A percentile compares a stretch with the other conserved stretches of the same genome.
Conservation (phyloP, 2,113 vertebrate genomes). For the Urocynchramus pylzowi region DNA sequence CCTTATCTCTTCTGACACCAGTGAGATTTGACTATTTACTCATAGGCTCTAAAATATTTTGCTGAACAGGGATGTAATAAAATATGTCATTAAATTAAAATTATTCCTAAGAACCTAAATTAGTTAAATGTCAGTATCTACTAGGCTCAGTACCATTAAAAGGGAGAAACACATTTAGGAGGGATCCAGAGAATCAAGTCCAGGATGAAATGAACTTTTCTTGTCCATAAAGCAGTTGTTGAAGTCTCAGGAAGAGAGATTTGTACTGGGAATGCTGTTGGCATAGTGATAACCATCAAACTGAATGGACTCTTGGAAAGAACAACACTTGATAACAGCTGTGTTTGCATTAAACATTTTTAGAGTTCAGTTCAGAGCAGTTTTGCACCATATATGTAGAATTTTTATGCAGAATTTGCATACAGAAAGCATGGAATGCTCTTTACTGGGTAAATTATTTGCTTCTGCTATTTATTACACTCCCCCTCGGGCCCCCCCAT, state of each 20-base stretch:
- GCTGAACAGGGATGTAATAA: background rate
- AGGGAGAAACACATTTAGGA: background rate
- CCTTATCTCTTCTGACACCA: background rate
- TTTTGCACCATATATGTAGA: slow-evolving; percentile 59
- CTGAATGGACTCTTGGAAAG: slow-evolving; percentile 68
- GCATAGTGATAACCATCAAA: slow-evolving; percentile 64
- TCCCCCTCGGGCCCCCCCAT: background rate
- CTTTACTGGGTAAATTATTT: slow-evolving; percentile 62
- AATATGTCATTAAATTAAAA: background rate
- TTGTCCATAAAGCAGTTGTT: background rate
- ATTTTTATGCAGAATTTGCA: slow-evolving; percentile 73
- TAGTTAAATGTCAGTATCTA: background rate
- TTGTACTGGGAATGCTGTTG: slow-evolving; percentile 32
- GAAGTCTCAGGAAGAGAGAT: background rate
- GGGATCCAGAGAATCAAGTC: background rate
- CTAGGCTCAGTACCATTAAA: background rate
- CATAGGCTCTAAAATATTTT: background rate
- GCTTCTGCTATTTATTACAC: slow-evolving; percentile 73
- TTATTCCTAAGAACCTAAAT: background rate
- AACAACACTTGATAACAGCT: slow-evolving; percentile 70
- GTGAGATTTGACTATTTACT: background rate
- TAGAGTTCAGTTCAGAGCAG: slow-evolving; percentile 67
- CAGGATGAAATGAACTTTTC: background rate
- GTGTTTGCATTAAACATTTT: slow-evolving; percentile 69
- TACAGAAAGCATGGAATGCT: slow-evolving; percentile 68